Base-by-base conservation (phyloP, 1,140 invertebrate species). In the Ips typographus region DNA sequence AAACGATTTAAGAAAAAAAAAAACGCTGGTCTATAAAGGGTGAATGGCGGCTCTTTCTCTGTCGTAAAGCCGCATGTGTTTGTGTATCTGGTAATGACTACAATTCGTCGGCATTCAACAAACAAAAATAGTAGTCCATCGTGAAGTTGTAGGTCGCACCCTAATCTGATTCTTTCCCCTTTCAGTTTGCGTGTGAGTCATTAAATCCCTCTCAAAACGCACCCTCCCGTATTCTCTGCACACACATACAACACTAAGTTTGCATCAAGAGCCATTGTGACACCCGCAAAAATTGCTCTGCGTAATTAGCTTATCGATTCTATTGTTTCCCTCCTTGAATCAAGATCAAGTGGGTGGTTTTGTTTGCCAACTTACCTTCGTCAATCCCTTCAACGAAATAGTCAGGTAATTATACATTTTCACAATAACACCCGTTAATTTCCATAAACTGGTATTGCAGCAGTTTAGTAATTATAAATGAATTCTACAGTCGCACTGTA, bases 101-200 rank as follows among this genome's bases (percentile, higher is more conserved):
- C 68, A 71, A 75, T 75, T 73, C 72, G 74, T 65, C 74, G 66
- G 61, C 53, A 39, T 56, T 56, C 71, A 72, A 65, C 70, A 75
- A 75, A 77, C 73, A 77, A 74, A 72, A 73, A 71, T 71, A 73
- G 68, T 56, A 70, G 69, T 70, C 73, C 75, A 62, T 73, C 70
- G 72, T 75, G 72, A 73, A 74, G 74, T 76, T 71, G 74, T 71
- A 75, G 74, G 72, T 76, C 72, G 70, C 73, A 68, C 77, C 77
- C 77, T 79, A 78, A 79, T 78, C 77, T 76, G 74, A 76, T 78
- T 79, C 78, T 40, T 76, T 79, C 76, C 77, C 76, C 77, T 77
- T 78, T 77, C 71, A 74, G 76, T 77, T 76, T 79, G 75, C 73
- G 77, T 78, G 77, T 79, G 77, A 79, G 76, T 79, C 77, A 79